Evolutionary conservation across 2,888 invertebrate species (phyloP).

Genomic region (Achlya flavicornis): DNA sequence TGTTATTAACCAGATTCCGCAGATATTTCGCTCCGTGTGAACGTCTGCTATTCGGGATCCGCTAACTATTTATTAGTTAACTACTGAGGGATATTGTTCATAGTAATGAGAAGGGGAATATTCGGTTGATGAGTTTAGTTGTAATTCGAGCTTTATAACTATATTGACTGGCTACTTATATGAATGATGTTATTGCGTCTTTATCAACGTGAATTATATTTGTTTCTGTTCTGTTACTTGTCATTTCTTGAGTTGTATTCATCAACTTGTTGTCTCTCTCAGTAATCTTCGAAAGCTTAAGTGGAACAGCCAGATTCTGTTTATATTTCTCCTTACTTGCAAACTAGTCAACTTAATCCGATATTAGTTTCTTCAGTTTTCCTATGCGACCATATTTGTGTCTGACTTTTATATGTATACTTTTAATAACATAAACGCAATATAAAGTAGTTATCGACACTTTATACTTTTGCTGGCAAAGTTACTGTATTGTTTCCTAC

Average conservation of each 20-base stretch:
- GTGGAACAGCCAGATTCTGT: no score
- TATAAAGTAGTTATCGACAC: neutral
- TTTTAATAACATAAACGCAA: neutral
- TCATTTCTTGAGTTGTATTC: no score
- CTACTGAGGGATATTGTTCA: slow-evolving; percentile 1
- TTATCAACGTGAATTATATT: no score
- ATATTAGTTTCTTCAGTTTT: no score
- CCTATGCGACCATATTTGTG: no score
- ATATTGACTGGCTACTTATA: no score
- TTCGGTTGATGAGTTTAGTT: neutral
- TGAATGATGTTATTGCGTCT: no score
- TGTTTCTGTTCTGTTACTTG: no score
- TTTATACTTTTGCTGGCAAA: neutral
- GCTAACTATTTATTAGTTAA: slow-evolving; percentile 19
- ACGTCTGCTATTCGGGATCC: slow-evolving; percentile 22
- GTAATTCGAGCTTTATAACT: neutral
- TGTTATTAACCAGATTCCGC: slow-evolving; percentile 35
- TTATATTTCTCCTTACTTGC: no score
- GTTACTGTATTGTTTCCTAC: slow-evolving; percentile 5
- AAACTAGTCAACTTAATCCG: no score
- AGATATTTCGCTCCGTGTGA: slow-evolving; percentile 27
- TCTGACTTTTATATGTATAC: neutral
- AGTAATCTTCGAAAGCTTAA: no score
- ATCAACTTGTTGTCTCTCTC: no score
- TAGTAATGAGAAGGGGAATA: neutral